A percentile compares a stretch with the other conserved stretches of the same genome.
phyloP scores from a whole-genome alignment of 2,888 invertebrate genomes.

The Dryomyza anilis region DNA sequence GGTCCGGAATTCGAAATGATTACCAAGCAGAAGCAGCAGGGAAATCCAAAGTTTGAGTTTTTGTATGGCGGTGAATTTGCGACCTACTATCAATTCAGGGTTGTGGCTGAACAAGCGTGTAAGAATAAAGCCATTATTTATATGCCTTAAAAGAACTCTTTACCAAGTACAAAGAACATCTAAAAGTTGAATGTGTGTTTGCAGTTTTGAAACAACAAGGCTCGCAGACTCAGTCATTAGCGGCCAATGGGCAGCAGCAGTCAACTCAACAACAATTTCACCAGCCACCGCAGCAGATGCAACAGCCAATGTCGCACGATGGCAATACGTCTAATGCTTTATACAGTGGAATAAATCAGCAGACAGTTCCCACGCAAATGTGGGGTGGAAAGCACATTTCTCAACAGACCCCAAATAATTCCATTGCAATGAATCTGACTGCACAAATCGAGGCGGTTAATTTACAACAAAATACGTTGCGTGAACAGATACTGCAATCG shows the following conservation, averaged over 20 bases:
- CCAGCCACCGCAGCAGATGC: slow-evolving; percentile 39
- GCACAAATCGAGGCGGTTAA: slow-evolving; percentile 68
- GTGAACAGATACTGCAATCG: slow-evolving; percentile 93
- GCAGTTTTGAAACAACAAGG: slow-evolving; percentile 78
- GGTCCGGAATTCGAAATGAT: slow-evolving; percentile 99
- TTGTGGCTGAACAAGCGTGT: slow-evolving; percentile 93
- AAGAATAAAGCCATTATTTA: no score
- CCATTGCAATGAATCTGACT: slow-evolving; percentile 48
- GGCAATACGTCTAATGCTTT: slow-evolving; percentile 28
- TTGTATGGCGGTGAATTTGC: slow-evolving; percentile 95
- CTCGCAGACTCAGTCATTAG: slow-evolving; percentile 60
- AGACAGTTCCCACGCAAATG: slow-evolving; percentile 24
- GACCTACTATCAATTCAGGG: slow-evolving; percentile 96
- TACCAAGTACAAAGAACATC: no score
- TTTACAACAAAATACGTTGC: slow-evolving; percentile 80
- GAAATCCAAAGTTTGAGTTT: slow-evolving; percentile 96
- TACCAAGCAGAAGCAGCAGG: slow-evolving; percentile 98
- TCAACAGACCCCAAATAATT: slow-evolving; percentile 25
- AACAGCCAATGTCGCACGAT: slow-evolving; percentile 41
- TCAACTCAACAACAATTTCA: slow-evolving; percentile 43
- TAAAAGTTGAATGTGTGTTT: slow-evolving; percentile 60
- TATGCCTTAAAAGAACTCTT: no score
- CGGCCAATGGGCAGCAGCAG: slow-evolving; percentile 42
- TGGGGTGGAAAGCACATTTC: slow-evolving; percentile 25
- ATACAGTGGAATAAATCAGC: slow-evolving; percentile 35